Percentiles rank a stretch among this genome's conserved stretches.
These are phyloP conservation scores for Manacus vitellinus DNA, from an alignment of 2,113 vertebrate species.

Conservation along the genomic window DNA sequence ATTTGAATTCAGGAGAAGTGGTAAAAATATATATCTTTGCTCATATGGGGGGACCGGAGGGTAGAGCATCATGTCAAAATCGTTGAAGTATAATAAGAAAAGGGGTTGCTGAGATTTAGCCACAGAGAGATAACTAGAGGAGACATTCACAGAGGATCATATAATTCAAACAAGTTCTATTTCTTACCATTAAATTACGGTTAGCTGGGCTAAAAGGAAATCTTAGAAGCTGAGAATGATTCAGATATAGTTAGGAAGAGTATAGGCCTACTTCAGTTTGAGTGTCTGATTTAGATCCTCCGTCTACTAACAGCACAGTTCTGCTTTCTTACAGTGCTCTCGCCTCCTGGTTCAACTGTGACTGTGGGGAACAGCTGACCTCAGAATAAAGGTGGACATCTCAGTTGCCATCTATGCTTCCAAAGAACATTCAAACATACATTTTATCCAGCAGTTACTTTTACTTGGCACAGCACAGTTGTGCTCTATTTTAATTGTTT, in stretches of 20 bases:
- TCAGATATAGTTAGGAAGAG: background rate
- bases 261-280: background rate
- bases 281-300: background rate
- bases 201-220: too few relatives aligned
- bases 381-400: background rate
- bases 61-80: background rate
- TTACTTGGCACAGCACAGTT: background rate
- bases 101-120: background rate
- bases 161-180: background rate
- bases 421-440: background rate
- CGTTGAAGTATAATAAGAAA: background rate
- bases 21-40: background rate
- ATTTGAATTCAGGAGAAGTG: background rate
- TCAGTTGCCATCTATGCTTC: background rate
- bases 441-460: background rate
- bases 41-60: background rate
- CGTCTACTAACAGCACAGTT: background rate
- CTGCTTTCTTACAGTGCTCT: background rate
- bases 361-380: background rate
- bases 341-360: background rate
- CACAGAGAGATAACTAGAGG: background rate
- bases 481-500: background rate
- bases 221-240: background rate
- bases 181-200: background rate
- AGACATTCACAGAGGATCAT: background rate